Conservation (phyloP, 1,140 invertebrate species). For the Tetramorium parvispinum region DNA sequence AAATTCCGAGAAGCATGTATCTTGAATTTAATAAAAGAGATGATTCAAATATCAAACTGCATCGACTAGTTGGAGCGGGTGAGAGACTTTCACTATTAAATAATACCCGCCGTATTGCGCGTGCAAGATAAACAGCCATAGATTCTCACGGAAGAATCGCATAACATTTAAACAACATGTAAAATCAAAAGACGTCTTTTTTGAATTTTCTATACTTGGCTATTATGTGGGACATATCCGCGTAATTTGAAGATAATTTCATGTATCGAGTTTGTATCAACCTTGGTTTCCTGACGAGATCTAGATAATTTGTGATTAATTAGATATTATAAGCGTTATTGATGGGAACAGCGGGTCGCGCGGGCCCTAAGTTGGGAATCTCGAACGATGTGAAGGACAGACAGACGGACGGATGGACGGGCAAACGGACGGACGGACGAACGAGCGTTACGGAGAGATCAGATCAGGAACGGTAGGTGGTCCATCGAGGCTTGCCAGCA, state of each 20-base stretch:
- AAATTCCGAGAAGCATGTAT: not conserved
- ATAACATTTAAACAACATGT: not conserved
- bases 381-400: conserved; percentile 60
- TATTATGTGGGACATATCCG: conserved; percentile 35
- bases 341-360: conserved; percentile 81
- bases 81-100: conserved; percentile 37
- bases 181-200: not conserved
- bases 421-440: conserved; percentile 77
- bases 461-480: conserved; percentile 85
- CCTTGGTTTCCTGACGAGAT: conserved; percentile 69
- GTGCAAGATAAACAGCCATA: not conserved
- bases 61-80: not conserved
- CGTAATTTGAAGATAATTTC: conserved; percentile 33
- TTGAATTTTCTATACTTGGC: not conserved
- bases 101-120: not conserved
- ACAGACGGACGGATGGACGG: conserved; percentile 71
- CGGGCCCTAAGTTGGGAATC: conserved; percentile 57
- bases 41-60: conserved; percentile 13
- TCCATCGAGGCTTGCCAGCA: conserved; percentile 79
- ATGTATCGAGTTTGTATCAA: conserved; percentile 3
- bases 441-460: conserved; percentile 82
- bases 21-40: conserved; percentile 36
- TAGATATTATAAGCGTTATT: conserved; percentile 85
- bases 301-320: conserved; percentile 86
- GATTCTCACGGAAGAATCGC: conserved; percentile 14